Base-by-base conservation (phyloP, 2,888 invertebrate genomes). In the Morinoia aosen region DNA sequence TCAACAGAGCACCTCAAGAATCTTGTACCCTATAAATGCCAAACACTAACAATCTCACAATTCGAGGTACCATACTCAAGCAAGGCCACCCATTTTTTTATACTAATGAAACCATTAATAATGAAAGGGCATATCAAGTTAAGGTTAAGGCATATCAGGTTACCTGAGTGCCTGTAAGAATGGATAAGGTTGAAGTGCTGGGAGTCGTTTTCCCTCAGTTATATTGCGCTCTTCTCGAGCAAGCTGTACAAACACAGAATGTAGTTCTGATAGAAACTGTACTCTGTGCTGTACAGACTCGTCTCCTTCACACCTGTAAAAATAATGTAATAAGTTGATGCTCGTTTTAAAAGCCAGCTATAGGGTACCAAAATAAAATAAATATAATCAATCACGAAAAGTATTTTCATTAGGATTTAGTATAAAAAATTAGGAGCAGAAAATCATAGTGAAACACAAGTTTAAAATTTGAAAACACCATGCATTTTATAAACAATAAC, bases 201-300 rank as follows among this genome's bases (percentile, higher is more conserved):
- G 99, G 33, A 99, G 98, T 97, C 98, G 98, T 97, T 99, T 98
- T 10, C 98, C 98, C 57, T 98, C 98, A 97, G 98, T 98, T 98
- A 98, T 98, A 61, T 91, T 48, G 40, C 96, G 88, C 58, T 96
- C 96, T 76, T 96, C 96, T 48, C 95, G 95, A 16, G 95, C 95
- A 39, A 96, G 95, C 58, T 96, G 95, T 10, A 95, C 96, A 91
- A 96, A 96, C 25, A 96, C 96, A 40, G 94, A 91, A 58, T 96
- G 96, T 1, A 96, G 95, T 61, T 96, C 96, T 16, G 96, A 96
- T 58, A 96, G 91, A 40, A 96, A 96, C 95, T 96, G 96, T 40
- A 96, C 95, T 58, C 96, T 95, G 57, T 96, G 96, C 16, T 96
- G 96, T 19, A 96, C 61, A 56, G 91, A 91, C 39, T 57, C 95